Base-by-base conservation (phyloP, 2,888 invertebrate genomes). In the Sialis fuliginosa region DNA sequence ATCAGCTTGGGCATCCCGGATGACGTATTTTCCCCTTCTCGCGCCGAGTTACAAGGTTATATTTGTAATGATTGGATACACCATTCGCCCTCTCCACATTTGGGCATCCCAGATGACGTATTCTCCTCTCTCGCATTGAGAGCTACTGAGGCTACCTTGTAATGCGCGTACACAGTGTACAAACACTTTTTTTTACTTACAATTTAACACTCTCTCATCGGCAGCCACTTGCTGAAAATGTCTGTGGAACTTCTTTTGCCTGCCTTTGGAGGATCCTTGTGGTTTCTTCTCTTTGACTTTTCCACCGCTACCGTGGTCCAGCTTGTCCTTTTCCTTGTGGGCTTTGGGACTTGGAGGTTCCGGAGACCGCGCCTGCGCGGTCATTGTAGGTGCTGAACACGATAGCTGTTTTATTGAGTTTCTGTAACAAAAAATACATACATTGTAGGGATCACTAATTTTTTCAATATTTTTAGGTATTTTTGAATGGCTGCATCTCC, bases 231-330 rank as follows among this genome's bases (percentile, higher is more conserved):
- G 79, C 54, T 80, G 80, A 68, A 91, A 90, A 64, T 89, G 84
- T 52, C 89, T 74, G 60, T 84, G 82, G 67, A 91, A 91, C 66
- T 90, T 90, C 66, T 89, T 88, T 66, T 89, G 88, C 40, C 88
- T 70, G 43, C 83, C 75, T 60, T 81, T 82, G 61, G 77, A 79
- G 41, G 77, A 78, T 54, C 71, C 71, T 53, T 69, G 67, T 45
- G 67, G 67, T 33, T 44, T 44, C 22, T 22, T 30, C 30, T 42
- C 30, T n/a, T n/a, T 31, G 1, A 31, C 32, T 34, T 44, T 44
- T 13, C 34, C 34, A 6, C 12, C 12, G 7, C 37, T 37, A 6
- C 10, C 8, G 7, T 37, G 10, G 6, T 12, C 8, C 39, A 60
- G 59, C 54, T 64, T 61, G 48, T 61, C 58, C 54, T 64, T 61